These are phyloP conservation scores for Oryzias sinensis DNA, from an alignment of 2,797 vertebrate species.

Conservation along the genomic window DNA sequence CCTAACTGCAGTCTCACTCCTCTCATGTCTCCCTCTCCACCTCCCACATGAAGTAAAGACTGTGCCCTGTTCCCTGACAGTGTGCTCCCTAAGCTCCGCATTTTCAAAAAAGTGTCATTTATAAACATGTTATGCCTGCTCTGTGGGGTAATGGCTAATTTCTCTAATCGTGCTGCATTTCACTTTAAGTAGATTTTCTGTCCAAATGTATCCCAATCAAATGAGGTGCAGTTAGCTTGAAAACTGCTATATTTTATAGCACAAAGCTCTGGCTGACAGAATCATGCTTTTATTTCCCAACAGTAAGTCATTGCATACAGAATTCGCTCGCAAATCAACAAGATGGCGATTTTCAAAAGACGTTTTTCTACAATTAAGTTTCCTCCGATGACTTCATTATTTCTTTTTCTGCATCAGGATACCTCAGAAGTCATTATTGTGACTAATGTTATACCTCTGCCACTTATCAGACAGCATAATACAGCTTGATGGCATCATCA, in stretches of 20 bases:
- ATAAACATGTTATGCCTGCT: conserved; percentile 78
- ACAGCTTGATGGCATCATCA: conserved; percentile 28
- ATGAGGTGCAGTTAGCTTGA: conserved; percentile 79
- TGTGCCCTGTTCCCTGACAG: conserved; percentile 36
- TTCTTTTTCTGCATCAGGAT: conserved; percentile 17
- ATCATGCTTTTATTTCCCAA: conserved; percentile 9
- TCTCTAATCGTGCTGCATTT: conserved; percentile 82
- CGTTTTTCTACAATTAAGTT: conserved; percentile 4
- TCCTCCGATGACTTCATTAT: conserved; percentile 15
- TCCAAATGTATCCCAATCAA: conserved; percentile 87
- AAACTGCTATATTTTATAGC: conserved; percentile 58
- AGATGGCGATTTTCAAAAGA: conserved; percentile 18
- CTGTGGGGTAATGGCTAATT: conserved; percentile 80
- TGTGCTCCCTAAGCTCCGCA: conserved; percentile 47
- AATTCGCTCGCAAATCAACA: background rate
- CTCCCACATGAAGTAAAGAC: conserved; percentile 36
- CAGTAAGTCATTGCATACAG: too few relatives aligned
- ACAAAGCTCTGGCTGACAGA: too few relatives aligned
- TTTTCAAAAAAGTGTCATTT: conserved; percentile 72
- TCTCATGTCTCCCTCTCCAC: conserved; percentile 10
- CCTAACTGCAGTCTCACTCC: conserved; percentile 39
- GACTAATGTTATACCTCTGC: conserved; percentile 13
- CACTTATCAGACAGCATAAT: conserved; percentile 23
- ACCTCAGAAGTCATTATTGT: conserved; percentile 26
- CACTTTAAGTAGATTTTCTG: conserved; percentile 95